Conservation (phyloP, 2,888 invertebrate species). For the Temnothorax unifasciatus region DNA sequence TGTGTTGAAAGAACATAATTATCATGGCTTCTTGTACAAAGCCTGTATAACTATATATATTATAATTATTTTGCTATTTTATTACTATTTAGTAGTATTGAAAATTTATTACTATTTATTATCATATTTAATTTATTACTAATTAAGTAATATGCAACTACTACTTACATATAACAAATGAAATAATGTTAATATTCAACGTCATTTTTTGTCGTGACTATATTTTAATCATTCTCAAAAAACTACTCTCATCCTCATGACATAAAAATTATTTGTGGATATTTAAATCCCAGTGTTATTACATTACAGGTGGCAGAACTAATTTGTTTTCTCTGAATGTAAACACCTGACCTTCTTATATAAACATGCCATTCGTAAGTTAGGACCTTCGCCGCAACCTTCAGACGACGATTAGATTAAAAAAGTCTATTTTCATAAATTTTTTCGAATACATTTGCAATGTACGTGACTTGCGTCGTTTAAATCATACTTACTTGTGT, state of each 20-base stretch:
- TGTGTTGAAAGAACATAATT: background rate
- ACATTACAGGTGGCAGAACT: background rate
- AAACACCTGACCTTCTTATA: background rate
- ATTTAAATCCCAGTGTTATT: background rate
- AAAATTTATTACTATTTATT: background rate
- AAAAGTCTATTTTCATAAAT: slow-evolving; percentile 6
- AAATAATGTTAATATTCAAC: background rate
- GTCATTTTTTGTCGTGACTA: background rate
- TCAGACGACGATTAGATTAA: background rate
- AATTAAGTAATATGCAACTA: background rate
- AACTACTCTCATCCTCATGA: background rate
- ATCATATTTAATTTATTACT: background rate
- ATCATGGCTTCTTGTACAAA: background rate
- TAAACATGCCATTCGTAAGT: background rate
- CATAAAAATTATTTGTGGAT: background rate
- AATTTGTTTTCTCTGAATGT: background rate
- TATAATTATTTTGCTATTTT: background rate
- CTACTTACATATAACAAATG: background rate
- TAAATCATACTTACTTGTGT: slow-evolving; percentile 35
- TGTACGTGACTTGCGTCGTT: background rate
- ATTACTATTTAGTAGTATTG: background rate
- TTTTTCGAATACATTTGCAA: background rate
- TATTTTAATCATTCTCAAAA: background rate
- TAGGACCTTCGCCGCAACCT: background rate
- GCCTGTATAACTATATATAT: background rate